Evolutionary conservation across 2,113 vertebrate species (phyloP).

Genomic region (Lutjanus erythropterus): DNA sequence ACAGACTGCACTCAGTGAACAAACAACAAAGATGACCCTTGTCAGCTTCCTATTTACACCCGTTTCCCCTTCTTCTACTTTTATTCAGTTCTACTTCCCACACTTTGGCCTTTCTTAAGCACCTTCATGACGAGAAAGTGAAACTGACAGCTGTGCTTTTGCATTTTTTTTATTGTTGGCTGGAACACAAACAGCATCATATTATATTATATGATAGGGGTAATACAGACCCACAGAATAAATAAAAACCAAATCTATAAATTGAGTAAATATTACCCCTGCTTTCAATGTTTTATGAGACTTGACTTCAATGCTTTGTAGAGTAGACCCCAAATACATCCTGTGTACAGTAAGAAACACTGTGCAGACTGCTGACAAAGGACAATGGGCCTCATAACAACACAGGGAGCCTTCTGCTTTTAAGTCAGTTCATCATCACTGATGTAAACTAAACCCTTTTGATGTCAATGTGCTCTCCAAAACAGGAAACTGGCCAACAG

Average conservation of each 20-base stretch:
- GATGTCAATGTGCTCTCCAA: conserved; percentile 68
- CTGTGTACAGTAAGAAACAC: conserved; percentile 49
- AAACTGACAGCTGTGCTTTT: conserved; percentile 51
- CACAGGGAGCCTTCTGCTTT: conserved; percentile 69
- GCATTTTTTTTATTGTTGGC: background rate
- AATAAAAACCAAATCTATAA: background rate
- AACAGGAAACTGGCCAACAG: conserved; percentile 75
- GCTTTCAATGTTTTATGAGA: conserved; percentile 11
- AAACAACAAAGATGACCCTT: conserved; percentile 79
- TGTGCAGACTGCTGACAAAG: conserved; percentile 51
- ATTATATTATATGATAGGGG: background rate
- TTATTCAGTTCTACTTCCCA: conserved; percentile 69
- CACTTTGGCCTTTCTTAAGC: conserved; percentile 28
- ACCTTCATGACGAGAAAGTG: conserved; percentile 52
- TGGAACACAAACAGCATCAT: background rate
- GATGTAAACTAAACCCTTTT: conserved; percentile 67
- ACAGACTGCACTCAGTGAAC: conserved; percentile 60
- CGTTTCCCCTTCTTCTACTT: conserved; percentile 73
- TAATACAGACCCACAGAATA: background rate
- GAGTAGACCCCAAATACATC: conserved; percentile 46
- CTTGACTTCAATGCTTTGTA: conserved; percentile 24
- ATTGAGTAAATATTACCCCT: background rate
- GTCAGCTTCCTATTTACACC: conserved; percentile 77
- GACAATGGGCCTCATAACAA: conserved; percentile 65
- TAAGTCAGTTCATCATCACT: conserved; percentile 64